These are phyloP conservation scores for Cryptocephalus primarius DNA, from an alignment of 2,888 invertebrate genomes.

Conservation along the genomic window DNA sequence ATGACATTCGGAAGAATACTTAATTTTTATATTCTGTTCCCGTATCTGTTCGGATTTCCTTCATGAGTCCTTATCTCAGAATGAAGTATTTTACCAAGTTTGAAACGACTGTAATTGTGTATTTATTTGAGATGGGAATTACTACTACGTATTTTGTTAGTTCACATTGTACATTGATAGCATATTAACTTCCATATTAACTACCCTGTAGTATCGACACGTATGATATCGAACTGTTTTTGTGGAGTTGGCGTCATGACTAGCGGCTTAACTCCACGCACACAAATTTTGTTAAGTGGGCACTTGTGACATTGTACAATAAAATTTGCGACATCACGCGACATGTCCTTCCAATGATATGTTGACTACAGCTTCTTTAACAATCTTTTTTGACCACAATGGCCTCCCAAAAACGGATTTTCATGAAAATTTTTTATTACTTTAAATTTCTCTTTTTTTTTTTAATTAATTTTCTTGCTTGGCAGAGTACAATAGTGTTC, in stretches of 20 bases:
- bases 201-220: conserved; percentile 6
- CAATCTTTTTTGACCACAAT: neutral
- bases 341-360: neutral
- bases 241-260: conserved; percentile 8
- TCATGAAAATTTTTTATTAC: too few relatives aligned
- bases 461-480: too few relatives aligned
- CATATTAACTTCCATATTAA: conserved; percentile 3
- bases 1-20: too few relatives aligned
- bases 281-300: conserved; percentile 4
- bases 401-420: neutral
- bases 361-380: neutral
- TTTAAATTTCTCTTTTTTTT: too few relatives aligned
- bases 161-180: conserved; percentile 13
- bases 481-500: too few relatives aligned
- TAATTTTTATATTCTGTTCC: too few relatives aligned
- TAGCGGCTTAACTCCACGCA: conserved; percentile 5
- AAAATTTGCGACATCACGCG: conserved; percentile 4
- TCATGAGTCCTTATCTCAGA: too few relatives aligned
- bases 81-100: too few relatives aligned
- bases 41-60: too few relatives aligned
- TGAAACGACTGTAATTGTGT: conserved; percentile 15
- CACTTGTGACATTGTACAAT: conserved; percentile 1
- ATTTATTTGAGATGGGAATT: conserved; percentile 15
- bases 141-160: too few relatives aligned
- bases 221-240: conserved; percentile 7